Percentiles rank a stretch among this genome's conserved stretches.
phyloP scores from a whole-genome alignment of 2,113 vertebrate genomes.

The Cyphomyrus discorhynchus region DNA sequence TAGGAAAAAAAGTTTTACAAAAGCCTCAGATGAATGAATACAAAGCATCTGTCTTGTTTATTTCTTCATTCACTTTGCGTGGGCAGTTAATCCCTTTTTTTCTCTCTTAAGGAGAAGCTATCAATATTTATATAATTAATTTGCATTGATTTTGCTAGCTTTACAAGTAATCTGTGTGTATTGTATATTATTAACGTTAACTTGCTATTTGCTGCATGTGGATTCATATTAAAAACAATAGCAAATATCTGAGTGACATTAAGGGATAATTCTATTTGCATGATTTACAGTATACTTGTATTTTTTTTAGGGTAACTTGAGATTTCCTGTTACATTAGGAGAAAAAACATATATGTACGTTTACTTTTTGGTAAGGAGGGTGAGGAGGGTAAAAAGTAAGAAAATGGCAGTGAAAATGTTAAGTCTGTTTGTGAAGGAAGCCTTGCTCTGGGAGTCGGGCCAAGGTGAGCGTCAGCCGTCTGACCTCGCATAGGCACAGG shows the following conservation, averaged over 20 bases:
- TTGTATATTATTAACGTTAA: not conserved
- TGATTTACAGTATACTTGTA: not conserved
- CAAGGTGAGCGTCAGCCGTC: conserved; percentile 41
- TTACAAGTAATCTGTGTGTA: not conserved
- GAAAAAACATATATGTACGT: not conserved
- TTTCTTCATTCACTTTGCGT: not conserved
- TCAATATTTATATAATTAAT: not conserved
- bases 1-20: not conserved
- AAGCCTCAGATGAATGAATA: not conserved
- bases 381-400: not conserved
- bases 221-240: not conserved
- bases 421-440: conserved; percentile 1
- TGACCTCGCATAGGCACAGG: conserved; percentile 55
- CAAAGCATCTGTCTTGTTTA: not conserved
- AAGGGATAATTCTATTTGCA: not conserved
- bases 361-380: not conserved
- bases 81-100: not conserved
- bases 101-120: not conserved
- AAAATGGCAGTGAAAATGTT: not conserved
- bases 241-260: not conserved
- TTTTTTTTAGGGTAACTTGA: not conserved
- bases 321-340: not conserved
- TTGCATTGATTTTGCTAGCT: not conserved
- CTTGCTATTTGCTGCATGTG: not conserved
- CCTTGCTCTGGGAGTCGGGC: conserved; percentile 16